Evolutionary conservation across 2,888 invertebrate species (phyloP), one percentile per base, ranked within the genome.

Genomic region (Phorcus lineatus): DNA sequence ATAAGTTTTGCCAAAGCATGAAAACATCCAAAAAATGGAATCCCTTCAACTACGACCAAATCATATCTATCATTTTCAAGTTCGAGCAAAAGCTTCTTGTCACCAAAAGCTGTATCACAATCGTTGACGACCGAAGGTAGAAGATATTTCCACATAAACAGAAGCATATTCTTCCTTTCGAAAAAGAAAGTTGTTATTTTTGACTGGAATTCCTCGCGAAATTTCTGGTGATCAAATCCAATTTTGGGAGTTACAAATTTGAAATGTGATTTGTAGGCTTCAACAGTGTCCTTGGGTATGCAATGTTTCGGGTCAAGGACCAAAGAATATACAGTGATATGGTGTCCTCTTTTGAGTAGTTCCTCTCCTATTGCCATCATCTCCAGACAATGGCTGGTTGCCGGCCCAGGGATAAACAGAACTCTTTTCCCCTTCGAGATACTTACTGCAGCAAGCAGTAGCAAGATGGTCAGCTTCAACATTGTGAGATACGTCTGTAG

Each of bases 261-360:
- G 31, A 19, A 13, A 0, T 22, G n/a, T 11, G n/a, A n/a, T 17
- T 77, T 55, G 40, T 19, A 77, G 9, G 17, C 19, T 16, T 55
- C 77, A 9, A 13, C 55, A 3, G 7, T 22, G 6, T 16, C 19
- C 54, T 17, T 36, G 9, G 17, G 31, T 31, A 55, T 19, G 36
- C 54, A 77, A 7, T 24, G 22, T 57, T 77, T 62, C 2, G 62
- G 24, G 28, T 62, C 62, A 11, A 22, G 17, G 28, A 62, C 28
- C 28, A 28, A 13, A 28, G 62, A 24, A 17, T 78, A 81, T 0
- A 74, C n/a, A n/a, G 62, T 74, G 28, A 81, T 74, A 4, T 17
- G 16, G 47, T 81, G 81, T 11, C 78, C 78, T 67, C 78, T 22
- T n/a, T 78, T 57, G n/a, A 74, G 6, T 4, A 81, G 62, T 47